Evolutionary conservation across 2,113 vertebrate genomes (phyloP).

Genomic region (Nycticebus coucang): DNA sequence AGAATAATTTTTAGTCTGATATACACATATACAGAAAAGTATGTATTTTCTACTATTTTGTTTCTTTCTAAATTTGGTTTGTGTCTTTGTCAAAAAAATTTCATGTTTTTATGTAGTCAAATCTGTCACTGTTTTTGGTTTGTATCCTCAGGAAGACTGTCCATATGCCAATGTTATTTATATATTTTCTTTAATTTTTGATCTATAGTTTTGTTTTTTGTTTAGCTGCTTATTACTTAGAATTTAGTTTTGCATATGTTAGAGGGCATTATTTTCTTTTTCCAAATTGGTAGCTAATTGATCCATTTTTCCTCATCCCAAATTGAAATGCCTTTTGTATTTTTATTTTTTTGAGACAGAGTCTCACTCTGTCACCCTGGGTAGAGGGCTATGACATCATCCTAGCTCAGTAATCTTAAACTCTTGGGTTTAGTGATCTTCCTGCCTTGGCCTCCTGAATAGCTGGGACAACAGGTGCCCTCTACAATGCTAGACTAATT

Average conservation of each 20-base stretch:
- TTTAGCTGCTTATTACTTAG: neutral
- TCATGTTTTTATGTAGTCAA: neutral
- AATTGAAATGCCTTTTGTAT: neutral
- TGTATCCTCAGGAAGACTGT: neutral
- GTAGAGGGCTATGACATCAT: too few relatives aligned
- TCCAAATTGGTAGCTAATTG: neutral
- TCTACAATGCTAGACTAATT: too few relatives aligned
- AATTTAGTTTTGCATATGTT: slow-evolving; percentile 4
- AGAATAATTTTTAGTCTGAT: neutral
- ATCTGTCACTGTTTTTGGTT: neutral
- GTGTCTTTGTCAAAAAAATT: neutral
- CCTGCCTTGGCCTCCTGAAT: too few relatives aligned
- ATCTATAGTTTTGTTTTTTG: neutral
- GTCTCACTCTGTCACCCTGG: too few relatives aligned
- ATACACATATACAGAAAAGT: neutral
- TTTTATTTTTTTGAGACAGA: too few relatives aligned
- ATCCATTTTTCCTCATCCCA: neutral
- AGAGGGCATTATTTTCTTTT: neutral
- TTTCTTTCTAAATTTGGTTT: slow-evolving; percentile 8
- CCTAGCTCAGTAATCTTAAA: too few relatives aligned
- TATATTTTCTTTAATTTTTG: neutral
- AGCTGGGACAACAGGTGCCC: too few relatives aligned
- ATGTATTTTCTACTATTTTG: neutral
- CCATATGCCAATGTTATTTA: neutral
- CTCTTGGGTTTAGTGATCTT: too few relatives aligned